Base-by-base conservation (phyloP, 1,140 invertebrate genomes). In the roundworm (Caenorhabditis elegans) region DNA sequence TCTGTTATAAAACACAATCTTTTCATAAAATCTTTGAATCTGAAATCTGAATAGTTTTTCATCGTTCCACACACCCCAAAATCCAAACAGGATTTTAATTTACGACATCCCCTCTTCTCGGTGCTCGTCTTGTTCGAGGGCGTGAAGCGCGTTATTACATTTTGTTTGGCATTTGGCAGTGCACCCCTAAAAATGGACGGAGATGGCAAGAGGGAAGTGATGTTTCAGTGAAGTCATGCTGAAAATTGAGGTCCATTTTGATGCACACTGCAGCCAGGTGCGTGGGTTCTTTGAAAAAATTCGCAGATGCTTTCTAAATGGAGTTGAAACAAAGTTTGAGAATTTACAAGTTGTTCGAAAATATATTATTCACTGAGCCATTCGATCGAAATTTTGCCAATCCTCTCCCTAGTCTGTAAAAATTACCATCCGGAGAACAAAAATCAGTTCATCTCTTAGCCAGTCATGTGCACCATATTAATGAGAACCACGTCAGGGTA, bases 81-180 rank as follows among this genome's bases (percentile, higher is more conserved):
- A 10, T n/a, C 1, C 0, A 70, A 70, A 22, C 60, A 19, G 8
- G n/a, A 39, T 70, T 70, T 22, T 70, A 70, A 70, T 70, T 70
- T 24, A 70, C 60, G 60, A 70, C 60, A n/a, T 3, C 51, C 17
- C 60, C 60, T 17, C 53, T 1, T 6, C 53, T 26, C 34, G 53
- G 2, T n/a, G 26, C n/a, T 26, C 60, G n/a, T 70, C 26, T 22
- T 26, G 17, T 39, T 22, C 5, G 13, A 39, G 39, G 34, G n/a
- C 34, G 31, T 70, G 34, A 70, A 34, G 4, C 60, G 19, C 34
- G 19, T 70, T 70, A 70, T 70, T 70, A 39, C 60, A 70, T 70
- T 70, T 70, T 43, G 60, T 43, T 70, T 43, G 60, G 34, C 60
- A 70, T 70, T 70, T 70, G 60, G 34, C n/a, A 70, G 60, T 43